Conservation (phyloP, 2,113 vertebrate genomes). For the Ictalurus furcatus region DNA sequence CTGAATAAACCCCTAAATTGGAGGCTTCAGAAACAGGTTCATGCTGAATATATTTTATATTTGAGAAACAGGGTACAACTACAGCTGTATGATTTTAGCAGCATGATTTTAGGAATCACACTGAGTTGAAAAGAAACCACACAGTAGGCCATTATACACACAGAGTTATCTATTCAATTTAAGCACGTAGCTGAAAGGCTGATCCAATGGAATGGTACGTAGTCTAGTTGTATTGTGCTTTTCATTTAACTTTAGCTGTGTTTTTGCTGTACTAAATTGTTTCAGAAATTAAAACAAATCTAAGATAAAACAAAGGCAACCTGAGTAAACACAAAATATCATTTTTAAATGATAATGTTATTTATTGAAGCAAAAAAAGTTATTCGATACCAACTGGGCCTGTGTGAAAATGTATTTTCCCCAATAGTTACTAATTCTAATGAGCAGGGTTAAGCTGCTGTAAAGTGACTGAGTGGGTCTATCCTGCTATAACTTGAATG, state of each 20-base stretch:
- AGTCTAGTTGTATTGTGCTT: background rate
- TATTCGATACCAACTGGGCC: too few species aligned
- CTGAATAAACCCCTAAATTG: background rate
- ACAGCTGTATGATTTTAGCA: slow-evolving; percentile 5
- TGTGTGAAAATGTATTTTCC: too few species aligned
- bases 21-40: background rate
- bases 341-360: too few species aligned
- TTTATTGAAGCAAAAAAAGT: too few species aligned
- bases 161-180: background rate
- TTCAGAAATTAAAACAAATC: too few species aligned
- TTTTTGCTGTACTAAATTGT: background rate
- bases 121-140: slow-evolving; percentile 1
- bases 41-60: background rate
- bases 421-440: too few species aligned
- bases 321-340: too few species aligned
- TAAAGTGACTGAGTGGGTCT: background rate
- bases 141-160: background rate
- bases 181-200: background rate
- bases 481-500: background rate
- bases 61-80: background rate
- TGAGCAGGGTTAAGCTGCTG: background rate
- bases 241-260: background rate
- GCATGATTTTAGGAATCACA: slow-evolving; percentile 1
- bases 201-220: background rate
- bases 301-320: too few species aligned